A percentile compares a stretch with the other conserved stretches of the same genome.
These are phyloP conservation scores for Oligia latruncula DNA, from an alignment of 2,888 invertebrate species.

Conservation along the genomic window DNA sequence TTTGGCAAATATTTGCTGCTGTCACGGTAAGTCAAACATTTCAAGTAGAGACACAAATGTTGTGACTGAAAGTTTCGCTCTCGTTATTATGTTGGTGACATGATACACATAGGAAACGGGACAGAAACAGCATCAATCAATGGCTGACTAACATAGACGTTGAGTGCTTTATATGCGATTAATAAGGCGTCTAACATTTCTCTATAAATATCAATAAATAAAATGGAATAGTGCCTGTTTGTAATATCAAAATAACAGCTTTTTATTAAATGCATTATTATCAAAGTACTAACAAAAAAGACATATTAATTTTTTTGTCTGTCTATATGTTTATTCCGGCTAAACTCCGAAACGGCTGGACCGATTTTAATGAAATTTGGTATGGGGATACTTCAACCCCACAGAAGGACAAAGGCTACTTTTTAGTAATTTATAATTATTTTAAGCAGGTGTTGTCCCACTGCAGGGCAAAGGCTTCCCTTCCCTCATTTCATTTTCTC, in stretches of 20 bases:
- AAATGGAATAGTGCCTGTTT: background rate
- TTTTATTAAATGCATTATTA: background rate
- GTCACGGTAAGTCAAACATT: conserved; percentile 3
- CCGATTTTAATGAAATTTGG: too few relatives aligned
- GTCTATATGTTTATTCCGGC: too few relatives aligned
- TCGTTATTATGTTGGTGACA: background rate
- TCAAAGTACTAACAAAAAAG: too few relatives aligned
- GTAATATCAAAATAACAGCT: background rate
- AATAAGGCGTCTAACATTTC: background rate
- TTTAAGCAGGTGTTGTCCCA: too few relatives aligned
- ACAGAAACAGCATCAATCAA: background rate
- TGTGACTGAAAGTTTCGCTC: background rate
- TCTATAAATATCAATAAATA: background rate
- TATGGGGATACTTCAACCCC: too few relatives aligned
- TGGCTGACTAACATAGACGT: background rate
- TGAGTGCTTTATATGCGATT: background rate
- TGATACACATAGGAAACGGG: background rate
- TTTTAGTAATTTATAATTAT: too few relatives aligned
- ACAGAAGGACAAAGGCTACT: too few relatives aligned
- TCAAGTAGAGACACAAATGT: background rate
- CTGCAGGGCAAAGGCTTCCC: too few relatives aligned
- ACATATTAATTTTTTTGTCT: too few relatives aligned
- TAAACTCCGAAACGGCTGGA: too few relatives aligned
- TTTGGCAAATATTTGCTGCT: conserved; percentile 31
- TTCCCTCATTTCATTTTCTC: too few relatives aligned